Percentiles rank a stretch among this genome's conserved stretches.
These are phyloP conservation scores for Vicugna pacos DNA, from an alignment of 2,113 vertebrate genomes.

Conservation along the genomic window DNA sequence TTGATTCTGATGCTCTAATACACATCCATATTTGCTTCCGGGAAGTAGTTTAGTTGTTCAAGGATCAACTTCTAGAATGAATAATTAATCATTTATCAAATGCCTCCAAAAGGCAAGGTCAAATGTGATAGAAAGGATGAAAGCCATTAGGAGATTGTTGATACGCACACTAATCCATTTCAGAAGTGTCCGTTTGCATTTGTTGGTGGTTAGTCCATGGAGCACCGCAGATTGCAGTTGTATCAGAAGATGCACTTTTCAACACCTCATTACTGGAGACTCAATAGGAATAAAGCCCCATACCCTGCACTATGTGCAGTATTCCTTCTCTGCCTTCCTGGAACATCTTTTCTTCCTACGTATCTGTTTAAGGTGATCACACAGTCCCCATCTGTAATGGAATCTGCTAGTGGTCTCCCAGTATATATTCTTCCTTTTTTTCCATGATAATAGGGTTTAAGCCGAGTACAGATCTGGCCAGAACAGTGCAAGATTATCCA, in stretches of 20 bases:
- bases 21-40: slow-evolving; percentile 81
- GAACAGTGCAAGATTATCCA: neutral
- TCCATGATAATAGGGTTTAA: neutral
- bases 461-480: neutral
- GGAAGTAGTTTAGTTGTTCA: slow-evolving; percentile 82
- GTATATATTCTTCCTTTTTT: neutral
- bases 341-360: neutral
- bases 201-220: slow-evolving; percentile 63
- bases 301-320: neutral
- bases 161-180: slow-evolving; percentile 75
- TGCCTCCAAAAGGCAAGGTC: slow-evolving; percentile 80
- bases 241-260: slow-evolving; percentile 71
- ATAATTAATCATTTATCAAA: slow-evolving; percentile 83
- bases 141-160: slow-evolving; percentile 82
- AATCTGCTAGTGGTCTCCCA: neutral
- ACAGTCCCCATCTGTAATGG: neutral
- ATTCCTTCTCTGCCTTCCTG: neutral
- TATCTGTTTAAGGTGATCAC: neutral
- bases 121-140: slow-evolving; percentile 79
- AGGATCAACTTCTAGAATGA: slow-evolving; percentile 80
- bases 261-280: slow-evolving; percentile 44
- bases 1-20: slow-evolving; percentile 76
- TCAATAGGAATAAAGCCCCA: neutral
- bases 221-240: slow-evolving; percentile 23
- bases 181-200: slow-evolving; percentile 78